Evolutionary conservation across 2,113 vertebrate genomes (phyloP).

Genomic region (Girardinichthys multiradiatus): DNA sequence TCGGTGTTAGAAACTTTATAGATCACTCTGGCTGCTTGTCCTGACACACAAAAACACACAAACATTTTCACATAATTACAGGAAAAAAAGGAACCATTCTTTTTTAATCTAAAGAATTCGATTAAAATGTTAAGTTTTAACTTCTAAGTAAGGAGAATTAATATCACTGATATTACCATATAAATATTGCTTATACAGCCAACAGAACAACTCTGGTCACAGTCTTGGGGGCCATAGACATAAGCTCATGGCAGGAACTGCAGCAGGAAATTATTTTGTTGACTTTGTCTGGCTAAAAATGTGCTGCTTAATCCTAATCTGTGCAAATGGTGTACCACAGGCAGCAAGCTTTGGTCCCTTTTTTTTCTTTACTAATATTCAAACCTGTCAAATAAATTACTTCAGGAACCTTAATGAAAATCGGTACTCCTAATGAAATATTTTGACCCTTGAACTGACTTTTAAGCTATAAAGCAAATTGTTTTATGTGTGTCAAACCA

Average conservation of each 20-base stretch:
- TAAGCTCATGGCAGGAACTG: not conserved
- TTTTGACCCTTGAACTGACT: not conserved
- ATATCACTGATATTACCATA: not conserved
- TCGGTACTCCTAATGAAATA: too few relatives aligned
- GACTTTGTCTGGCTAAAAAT: not conserved
- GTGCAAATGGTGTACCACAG: rapidly evolving
- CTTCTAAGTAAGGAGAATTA: not conserved
- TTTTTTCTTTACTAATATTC: rapidly evolving
- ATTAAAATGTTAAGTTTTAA: not conserved
- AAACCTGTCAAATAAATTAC: too few relatives aligned
- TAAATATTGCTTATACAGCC: not conserved
- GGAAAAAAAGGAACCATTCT: rapidly evolving
- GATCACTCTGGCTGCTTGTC: conserved; percentile 55
- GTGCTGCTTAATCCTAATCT: too few relatives aligned
- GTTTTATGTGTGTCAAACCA: not conserved
- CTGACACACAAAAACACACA: conserved; percentile 31
- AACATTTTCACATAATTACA: rapidly evolving
- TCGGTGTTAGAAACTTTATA: conserved; percentile 62
- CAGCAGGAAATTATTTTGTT: not conserved
- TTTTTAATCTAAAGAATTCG: rapidly evolving
- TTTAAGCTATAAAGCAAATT: not conserved
- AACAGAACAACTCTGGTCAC: not conserved
- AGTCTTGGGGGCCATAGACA: not conserved
- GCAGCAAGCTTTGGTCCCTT: rapidly evolving
- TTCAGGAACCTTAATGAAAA: not conserved